A percentile compares a stretch with the other conserved stretches of the same genome.
Evolutionary conservation across 2,888 invertebrate genomes (phyloP).

Genomic region (Tridacna crocea): DNA sequence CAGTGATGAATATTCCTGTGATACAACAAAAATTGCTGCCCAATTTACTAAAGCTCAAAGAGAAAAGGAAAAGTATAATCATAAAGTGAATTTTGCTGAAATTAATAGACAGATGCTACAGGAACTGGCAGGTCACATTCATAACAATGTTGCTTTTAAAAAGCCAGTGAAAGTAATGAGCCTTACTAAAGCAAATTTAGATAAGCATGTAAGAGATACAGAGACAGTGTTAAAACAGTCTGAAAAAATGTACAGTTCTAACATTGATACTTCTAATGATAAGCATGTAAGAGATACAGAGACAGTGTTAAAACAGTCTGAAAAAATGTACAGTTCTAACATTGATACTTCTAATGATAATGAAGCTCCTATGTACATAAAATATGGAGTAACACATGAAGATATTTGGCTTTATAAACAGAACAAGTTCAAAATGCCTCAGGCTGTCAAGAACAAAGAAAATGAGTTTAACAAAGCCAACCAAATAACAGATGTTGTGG

Average conservation of each 20-base stretch:
- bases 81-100: slow-evolving; percentile 18
- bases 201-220: slow-evolving; percentile 20
- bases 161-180: slow-evolving; percentile 2
- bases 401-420: slow-evolving; percentile 44
- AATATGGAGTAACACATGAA: slow-evolving; percentile 49
- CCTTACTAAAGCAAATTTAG: slow-evolving; percentile 29
- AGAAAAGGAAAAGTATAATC: slow-evolving; percentile 6
- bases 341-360: neutral
- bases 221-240: neutral
- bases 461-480: neutral
- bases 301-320: neutral
- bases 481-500: neutral
- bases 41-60: neutral
- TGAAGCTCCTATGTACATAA: slow-evolving; percentile 33
- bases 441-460: slow-evolving; percentile 5
- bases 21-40: too few species aligned
- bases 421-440: slow-evolving; percentile 26
- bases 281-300: slow-evolving; percentile 22
- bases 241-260: neutral
- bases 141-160: neutral
- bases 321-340: neutral
- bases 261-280: neutral
- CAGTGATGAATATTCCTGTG: too few species aligned
- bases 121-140: neutral
- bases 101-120: slow-evolving; percentile 16